These are phyloP conservation scores for Pogonomyrmex californicus DNA, from an alignment of 1,140 invertebrate species.

Conservation along the genomic window DNA sequence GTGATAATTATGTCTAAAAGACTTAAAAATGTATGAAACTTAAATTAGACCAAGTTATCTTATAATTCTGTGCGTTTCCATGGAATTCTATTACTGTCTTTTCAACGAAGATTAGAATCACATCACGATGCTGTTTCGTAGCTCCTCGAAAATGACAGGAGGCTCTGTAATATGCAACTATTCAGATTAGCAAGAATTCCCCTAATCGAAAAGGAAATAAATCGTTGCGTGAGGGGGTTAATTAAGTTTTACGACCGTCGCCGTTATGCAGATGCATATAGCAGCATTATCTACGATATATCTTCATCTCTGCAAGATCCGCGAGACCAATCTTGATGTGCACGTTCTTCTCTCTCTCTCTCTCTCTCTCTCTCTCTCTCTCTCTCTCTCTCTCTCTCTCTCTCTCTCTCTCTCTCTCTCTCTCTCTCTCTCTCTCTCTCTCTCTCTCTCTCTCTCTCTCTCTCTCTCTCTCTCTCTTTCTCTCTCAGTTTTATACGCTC, in stretches of 20 bases:
- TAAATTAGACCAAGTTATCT: constrained; percentile 4
- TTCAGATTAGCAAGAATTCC: constrained; percentile 69
- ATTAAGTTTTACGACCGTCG: constrained; percentile 75
- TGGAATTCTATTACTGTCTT: constrained; percentile 43
- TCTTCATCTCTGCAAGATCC: constrained; percentile 71
- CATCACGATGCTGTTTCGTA: constrained; percentile 12
- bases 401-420: background rate
- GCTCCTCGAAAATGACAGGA: constrained; percentile 22
- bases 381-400: background rate
- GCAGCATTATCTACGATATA: constrained; percentile 74
- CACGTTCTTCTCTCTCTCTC: background rate
- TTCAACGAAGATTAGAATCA: constrained; percentile 50
- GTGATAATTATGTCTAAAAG: background rate
- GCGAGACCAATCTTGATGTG: constrained; percentile 48
- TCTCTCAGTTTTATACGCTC: background rate
- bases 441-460: too few relatives aligned
- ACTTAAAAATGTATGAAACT: background rate
- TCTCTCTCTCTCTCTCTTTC: too few relatives aligned
- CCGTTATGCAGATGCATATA: constrained; percentile 69
- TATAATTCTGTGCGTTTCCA: constrained; percentile 17
- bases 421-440: too few relatives aligned
- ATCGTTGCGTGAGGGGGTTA: constrained; percentile 70
- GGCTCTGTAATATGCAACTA: constrained; percentile 37
- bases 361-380: constrained; percentile 1
- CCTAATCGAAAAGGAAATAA: constrained; percentile 71